Percentiles rank a stretch among this genome's conserved stretches.
These are phyloP conservation scores for Turdus rufiventris DNA, from an alignment of 2,113 vertebrate genomes.

Conservation along the genomic window DNA sequence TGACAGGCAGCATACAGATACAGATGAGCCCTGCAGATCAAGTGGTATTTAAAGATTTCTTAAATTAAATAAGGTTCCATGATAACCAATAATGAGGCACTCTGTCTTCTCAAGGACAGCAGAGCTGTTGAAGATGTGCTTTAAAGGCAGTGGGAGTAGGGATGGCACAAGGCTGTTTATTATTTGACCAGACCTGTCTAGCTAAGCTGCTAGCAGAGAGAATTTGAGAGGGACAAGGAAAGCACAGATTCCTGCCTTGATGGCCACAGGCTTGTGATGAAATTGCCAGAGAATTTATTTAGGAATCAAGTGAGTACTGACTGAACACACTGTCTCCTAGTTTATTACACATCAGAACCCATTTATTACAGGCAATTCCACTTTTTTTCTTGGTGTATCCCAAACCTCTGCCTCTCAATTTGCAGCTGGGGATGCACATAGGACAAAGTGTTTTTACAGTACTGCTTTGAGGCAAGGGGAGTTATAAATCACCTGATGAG, in stretches of 20 bases:
- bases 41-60: constrained; percentile 23
- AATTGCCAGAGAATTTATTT: neutral
- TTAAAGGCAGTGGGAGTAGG: neutral
- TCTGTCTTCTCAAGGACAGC: constrained; percentile 17
- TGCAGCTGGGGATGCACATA: rapidly evolving
- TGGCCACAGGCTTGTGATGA: neutral
- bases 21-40: constrained; percentile 16
- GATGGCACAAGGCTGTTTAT: neutral
- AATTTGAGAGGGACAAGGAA: neutral
- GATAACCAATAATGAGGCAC: constrained; percentile 34
- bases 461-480: neutral
- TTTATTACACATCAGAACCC: neutral
- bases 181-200: neutral
- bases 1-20: neutral
- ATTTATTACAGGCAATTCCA: neutral
- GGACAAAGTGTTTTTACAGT: rapidly evolving
- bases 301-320: neutral
- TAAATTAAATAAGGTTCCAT: constrained; percentile 30
- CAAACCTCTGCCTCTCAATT: neutral
- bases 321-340: neutral
- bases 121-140: neutral
- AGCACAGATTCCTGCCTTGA: neutral
- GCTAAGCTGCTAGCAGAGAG: neutral
- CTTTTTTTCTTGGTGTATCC: neutral
- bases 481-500: neutral